Base-by-base conservation (phyloP, 2,888 invertebrate genomes). In the Slavum lentiscoides region DNA sequence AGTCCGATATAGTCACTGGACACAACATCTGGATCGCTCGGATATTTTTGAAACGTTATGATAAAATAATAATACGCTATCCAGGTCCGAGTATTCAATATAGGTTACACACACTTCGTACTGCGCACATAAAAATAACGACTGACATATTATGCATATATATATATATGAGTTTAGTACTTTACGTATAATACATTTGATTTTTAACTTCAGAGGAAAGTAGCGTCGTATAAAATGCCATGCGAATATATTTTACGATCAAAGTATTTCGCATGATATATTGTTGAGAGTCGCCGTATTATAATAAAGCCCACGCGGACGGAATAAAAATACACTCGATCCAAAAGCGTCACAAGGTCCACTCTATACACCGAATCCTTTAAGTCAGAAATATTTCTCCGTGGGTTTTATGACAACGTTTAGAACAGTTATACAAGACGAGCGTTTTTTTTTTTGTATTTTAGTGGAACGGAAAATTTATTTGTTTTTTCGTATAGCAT, bases 251-350 rank as follows among this genome's bases (percentile, higher is more conserved):
- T 30, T 2, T 39, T 72, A 17, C 7, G 39, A 72, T 37, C 21
- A 21, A 39, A 59, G 72, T 72, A 72, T 72, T 72, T 59, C 39
- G 9, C 17, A 39, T 59, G 59, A 43, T 72, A 59, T 21, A 72
- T 72, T 8, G 43, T 72, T 9, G 21, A 1, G 9, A 21, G 17
- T 30, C 30, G 30, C 23, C 30, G 19, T 39, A 72, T 59, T 68
- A n/a, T 55, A 17, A 39, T 72, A n/a, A 17, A 21, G 21, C 21
- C 21, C 72, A 59, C 11, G 21, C 39, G 39, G 0, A 37, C 39
- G 9, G 21, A 59, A 72, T 72, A 72, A 59, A 72, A 72, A 59
- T 43, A 59, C 43, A 15, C 66, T 7, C n/a, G 37, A 37, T 37
- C 37, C 19, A 37, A 39, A 39, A 39, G n/a, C 39, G 19, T 8